A percentile compares a stretch with the other conserved stretches of the same genome.
phyloP scores from a whole-genome alignment of 2,888 invertebrate genomes.

The Hoplodrina ambigua region DNA sequence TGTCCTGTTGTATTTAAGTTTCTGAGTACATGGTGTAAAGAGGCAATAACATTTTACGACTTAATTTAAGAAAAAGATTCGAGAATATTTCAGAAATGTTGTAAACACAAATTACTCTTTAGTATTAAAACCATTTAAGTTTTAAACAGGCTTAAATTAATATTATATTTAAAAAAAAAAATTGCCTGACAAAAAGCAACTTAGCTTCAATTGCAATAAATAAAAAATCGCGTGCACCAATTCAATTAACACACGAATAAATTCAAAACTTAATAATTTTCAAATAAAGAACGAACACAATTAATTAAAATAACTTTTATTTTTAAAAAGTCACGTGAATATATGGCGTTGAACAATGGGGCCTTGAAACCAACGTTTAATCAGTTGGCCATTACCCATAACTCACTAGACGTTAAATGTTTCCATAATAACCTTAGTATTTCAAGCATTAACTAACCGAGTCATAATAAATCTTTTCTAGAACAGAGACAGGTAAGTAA shows the following conservation, averaged over 20 bases:
- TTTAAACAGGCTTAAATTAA: conserved; percentile 20
- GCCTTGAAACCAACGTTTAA: conserved; percentile 63
- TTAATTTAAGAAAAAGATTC: background rate
- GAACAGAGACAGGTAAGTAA: conserved; percentile 50
- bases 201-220: conserved; percentile 29
- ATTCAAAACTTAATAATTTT: conserved; percentile 26
- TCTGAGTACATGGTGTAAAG: background rate
- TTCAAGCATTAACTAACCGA: conserved; percentile 42
- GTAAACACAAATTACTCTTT: background rate
- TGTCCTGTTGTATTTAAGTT: background rate
- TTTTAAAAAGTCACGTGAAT: conserved; percentile 59
- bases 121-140: conserved; percentile 5
- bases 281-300: conserved; percentile 31
- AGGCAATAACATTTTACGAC: background rate
- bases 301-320: conserved; percentile 44
- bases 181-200: conserved; percentile 49
- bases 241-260: conserved; percentile 32
- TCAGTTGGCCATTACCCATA: conserved; percentile 56
- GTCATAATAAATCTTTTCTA: conserved; percentile 52
- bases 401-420: conserved; percentile 60
- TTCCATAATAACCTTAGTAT: conserved; percentile 59
- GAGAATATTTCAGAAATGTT: background rate
- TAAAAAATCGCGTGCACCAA: conserved; percentile 41
- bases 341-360: conserved; percentile 48
- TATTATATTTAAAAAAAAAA: conserved; percentile 13